Percentiles rank a stretch among this genome's conserved stretches.
Conservation (phyloP, 2,888 invertebrate species). For the Acanthosepion esculentum region DNA sequence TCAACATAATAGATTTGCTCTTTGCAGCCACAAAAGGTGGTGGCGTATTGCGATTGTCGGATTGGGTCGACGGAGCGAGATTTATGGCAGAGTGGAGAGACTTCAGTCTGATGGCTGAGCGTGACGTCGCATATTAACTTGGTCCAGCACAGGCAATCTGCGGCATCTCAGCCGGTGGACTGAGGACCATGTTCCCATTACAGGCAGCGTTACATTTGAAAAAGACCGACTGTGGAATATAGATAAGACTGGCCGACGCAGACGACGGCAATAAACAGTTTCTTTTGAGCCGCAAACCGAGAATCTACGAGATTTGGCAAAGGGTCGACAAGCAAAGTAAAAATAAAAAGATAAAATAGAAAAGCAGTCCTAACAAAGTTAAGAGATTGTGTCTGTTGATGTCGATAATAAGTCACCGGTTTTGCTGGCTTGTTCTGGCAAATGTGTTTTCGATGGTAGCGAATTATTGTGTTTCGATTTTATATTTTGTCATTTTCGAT, state of each 20-base stretch:
- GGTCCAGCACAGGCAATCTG: neutral
- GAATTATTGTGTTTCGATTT: neutral
- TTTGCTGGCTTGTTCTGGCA: neutral
- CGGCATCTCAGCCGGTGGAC: slow-evolving; percentile 9
- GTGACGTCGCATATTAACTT: slow-evolving; percentile 8
- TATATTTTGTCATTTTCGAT: neutral
- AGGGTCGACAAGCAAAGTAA: neutral
- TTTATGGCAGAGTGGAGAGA: neutral
- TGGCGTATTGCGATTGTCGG: neutral
- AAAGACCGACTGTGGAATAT: slow-evolving; percentile 12
- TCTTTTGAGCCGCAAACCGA: neutral
- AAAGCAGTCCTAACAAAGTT: neutral
- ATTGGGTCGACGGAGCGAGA: neutral
- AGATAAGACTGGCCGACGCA: slow-evolving; percentile 16
- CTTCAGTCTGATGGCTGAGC: neutral
- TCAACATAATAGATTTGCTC: slow-evolving; percentile 4
- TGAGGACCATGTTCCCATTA: neutral
- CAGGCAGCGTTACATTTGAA: neutral
- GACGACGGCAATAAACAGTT: slow-evolving; percentile 33
- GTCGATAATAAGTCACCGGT: neutral
- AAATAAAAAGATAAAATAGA: neutral
- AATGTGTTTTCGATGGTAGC: neutral
- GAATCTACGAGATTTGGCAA: slow-evolving; percentile 22
- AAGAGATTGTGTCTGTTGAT: neutral
- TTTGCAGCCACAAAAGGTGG: neutral